Evolutionary conservation across 92 coral and sea anemone genomes (phyloP), one percentile per base, ranked within the genome.

Genomic region (Scolanthus callimorphus): DNA sequence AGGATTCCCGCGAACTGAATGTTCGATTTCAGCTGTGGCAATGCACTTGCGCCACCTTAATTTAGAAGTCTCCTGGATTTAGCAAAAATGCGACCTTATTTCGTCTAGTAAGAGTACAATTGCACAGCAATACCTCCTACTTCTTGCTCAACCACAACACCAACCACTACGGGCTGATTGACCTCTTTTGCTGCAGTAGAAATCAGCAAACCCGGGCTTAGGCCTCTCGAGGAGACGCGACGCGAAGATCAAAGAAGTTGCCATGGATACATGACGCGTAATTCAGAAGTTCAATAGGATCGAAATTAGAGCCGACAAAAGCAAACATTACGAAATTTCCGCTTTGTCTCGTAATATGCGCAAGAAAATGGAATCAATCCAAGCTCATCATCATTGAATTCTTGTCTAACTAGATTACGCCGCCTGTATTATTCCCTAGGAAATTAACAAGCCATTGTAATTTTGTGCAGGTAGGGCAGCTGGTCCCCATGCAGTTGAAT

Each of bases 261-360:
- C 85, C 78, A 70, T 88, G 75, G 79, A 49, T 61, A 92, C 96
- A 50, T 31, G 79, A 88, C 86, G 85, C 96, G 87, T 92, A 43
- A 53, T 41, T 29, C 37, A 67, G 65, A 59, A n/a, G 44, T 69
- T 67, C 45, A 59, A 76, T 66, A 30, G 39, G 60, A 25, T 15
- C 55, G 48, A 59, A 66, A 47, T 29, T 50, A 51, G 26, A 39
- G 52, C 62, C 31, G 59, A 44, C 57, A 45, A 61, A 49, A 48
- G 63, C 55, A 78, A 78, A 78, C 67, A 78, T 13, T 9, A 13
- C 52, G 30, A 63, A 63, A 63, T 48, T 39, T 50, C 41, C 1
- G 56, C 56, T 59, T 78, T 78, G 75, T 68, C 49, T 3, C 0
- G 11, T 37, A 68, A 46, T 54, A 29, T 55, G 27, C 29, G 29